These are phyloP conservation scores for Saccostrea glomerata DNA, from an alignment of 1,140 invertebrate species.

Conservation along the genomic window DNA sequence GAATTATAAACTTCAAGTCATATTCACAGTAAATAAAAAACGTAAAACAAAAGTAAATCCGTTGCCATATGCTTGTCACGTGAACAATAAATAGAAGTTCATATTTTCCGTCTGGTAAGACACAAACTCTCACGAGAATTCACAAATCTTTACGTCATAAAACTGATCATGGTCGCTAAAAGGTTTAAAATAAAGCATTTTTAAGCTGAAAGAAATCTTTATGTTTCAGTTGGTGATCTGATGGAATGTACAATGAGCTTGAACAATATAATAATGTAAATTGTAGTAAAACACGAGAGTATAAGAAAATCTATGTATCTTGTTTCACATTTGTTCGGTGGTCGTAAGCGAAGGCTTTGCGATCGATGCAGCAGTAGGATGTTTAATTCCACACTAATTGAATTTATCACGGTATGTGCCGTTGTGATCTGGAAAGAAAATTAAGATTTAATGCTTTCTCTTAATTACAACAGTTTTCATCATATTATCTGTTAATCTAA, in stretches of 20 bases:
- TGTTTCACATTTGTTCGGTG: neutral
- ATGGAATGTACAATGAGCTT: neutral
- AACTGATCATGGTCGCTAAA: neutral
- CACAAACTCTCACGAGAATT: conserved; percentile 19
- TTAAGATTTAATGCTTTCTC: neutral
- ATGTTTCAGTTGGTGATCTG: neutral
- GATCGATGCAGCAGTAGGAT: conserved; percentile 1
- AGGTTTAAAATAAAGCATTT: neutral
- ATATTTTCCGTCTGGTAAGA: neutral
- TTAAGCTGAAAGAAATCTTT: neutral
- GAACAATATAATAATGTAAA: conserved; percentile 14
- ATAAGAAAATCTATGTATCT: conserved; percentile 27
- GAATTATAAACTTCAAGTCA: neutral
- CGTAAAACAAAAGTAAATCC: neutral
- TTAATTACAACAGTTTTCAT: neutral
- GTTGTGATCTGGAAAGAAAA: neutral
- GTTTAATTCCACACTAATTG: conserved; percentile 9
- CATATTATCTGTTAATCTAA: neutral
- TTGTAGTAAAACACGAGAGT: conserved; percentile 24
- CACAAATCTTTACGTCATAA: conserved; percentile 1
- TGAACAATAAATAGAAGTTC: neutral
- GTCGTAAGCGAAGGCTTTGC: neutral
- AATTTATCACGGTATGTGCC: conserved; percentile 33
- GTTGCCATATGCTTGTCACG: neutral
- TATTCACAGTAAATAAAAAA: neutral